These are phyloP conservation scores for Toxotes chatareus DNA, from an alignment of 2,113 vertebrate genomes.

Conservation along the genomic window DNA sequence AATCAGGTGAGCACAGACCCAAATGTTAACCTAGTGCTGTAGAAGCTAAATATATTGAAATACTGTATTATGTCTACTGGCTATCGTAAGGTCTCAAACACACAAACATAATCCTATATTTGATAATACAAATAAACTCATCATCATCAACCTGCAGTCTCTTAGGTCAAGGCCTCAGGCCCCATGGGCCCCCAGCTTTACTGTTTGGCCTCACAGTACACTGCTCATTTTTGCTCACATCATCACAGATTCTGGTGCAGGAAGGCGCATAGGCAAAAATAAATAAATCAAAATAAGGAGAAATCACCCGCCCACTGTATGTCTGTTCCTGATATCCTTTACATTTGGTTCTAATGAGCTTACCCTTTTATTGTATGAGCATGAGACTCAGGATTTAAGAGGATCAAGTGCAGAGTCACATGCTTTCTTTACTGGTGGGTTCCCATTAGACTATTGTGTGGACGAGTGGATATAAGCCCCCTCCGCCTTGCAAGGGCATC, in stretches of 20 bases:
- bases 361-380: constrained; percentile 16
- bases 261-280: neutral
- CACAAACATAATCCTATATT: too few relatives aligned
- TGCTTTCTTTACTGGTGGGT: constrained; percentile 30
- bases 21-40: too few relatives aligned
- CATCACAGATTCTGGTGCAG: neutral
- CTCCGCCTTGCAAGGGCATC: neutral
- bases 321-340: neutral
- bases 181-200: too few relatives aligned
- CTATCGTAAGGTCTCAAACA: too few relatives aligned
- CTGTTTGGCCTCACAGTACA: too few relatives aligned
- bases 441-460: neutral
- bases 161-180: too few relatives aligned
- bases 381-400: constrained; percentile 31
- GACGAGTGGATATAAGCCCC: neutral
- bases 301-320: neutral
- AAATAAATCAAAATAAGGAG: too few relatives aligned
- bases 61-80: neutral
- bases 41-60: neutral
- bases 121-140: too few relatives aligned
- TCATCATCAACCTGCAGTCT: too few relatives aligned
- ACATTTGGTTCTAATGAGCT: constrained; percentile 34
- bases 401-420: constrained; percentile 57
- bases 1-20: too few relatives aligned
- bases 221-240: neutral